Percentiles rank a stretch among this genome's conserved stretches.
Conservation (phyloP, 2,113 vertebrate genomes). For the Empidonax alnorum region DNA sequence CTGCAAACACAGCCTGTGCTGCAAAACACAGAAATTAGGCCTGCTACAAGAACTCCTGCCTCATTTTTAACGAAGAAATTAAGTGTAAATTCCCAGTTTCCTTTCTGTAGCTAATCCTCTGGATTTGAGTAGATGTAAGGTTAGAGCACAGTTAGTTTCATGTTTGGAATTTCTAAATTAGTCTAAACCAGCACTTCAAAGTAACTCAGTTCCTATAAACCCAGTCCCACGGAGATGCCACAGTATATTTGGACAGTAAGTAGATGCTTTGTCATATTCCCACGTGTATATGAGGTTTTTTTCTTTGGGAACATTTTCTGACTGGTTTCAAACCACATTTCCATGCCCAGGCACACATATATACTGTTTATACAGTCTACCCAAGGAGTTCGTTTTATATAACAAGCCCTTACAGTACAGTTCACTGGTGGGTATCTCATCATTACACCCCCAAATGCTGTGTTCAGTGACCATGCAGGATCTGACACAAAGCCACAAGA, state of each 20-base stretch:
- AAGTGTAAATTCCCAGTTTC: constrained; percentile 56
- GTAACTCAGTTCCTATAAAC: constrained; percentile 47
- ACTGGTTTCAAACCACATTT: constrained; percentile 44
- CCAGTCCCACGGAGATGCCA: constrained; percentile 30
- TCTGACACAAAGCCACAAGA: constrained; percentile 63
- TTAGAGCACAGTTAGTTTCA: constrained; percentile 50
- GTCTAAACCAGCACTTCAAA: constrained; percentile 67
- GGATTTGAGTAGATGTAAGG: constrained; percentile 36
- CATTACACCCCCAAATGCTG: constrained; percentile 27
- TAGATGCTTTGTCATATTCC: constrained; percentile 65
- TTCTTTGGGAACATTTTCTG: constrained; percentile 61
- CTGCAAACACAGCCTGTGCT: neutral
- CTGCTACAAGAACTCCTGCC: neutral
- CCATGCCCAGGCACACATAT: constrained; percentile 33
- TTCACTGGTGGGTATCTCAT: constrained; percentile 49
- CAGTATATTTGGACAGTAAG: constrained; percentile 61
- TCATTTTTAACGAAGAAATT: constrained; percentile 42
- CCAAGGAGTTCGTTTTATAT: constrained; percentile 35
- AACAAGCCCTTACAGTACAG: constrained; percentile 19
- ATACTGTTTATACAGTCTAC: constrained; percentile 47
- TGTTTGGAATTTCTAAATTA: constrained; percentile 65
- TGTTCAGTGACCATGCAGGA: constrained; percentile 12
- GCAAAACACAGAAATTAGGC: neutral
- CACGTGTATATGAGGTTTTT: constrained; percentile 22
- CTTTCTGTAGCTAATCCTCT: constrained; percentile 45